phyloP scores from a whole-genome alignment of 2,113 vertebrate species.

The Micromys minutus region DNA sequence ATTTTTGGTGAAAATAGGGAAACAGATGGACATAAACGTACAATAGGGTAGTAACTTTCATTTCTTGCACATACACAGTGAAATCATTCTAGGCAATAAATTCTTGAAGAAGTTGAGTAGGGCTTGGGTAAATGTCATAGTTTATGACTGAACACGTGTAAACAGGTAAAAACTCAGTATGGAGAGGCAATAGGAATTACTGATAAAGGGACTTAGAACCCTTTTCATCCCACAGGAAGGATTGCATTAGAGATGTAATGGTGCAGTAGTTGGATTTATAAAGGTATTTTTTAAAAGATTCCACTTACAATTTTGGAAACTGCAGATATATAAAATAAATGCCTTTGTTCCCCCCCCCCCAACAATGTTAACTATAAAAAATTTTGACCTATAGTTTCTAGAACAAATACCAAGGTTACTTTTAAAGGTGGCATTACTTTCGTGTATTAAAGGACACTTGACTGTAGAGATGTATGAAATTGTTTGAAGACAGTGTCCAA shows the following conservation, averaged over 20 bases:
- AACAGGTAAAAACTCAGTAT: constrained; percentile 69
- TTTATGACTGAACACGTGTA: constrained; percentile 71
- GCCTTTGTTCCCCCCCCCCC: constrained; percentile 4
- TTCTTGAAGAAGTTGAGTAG: constrained; percentile 70
- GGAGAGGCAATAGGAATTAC: constrained; percentile 62
- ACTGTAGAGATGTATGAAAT: constrained; percentile 36
- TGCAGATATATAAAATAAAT: constrained; percentile 54
- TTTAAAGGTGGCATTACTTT: constrained; percentile 3
- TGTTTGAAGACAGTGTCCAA: constrained; percentile 33
- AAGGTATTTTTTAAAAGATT: not conserved
- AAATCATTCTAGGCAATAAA: constrained; percentile 76
- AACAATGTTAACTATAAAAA: constrained; percentile 62
- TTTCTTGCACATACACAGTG: constrained; percentile 74
- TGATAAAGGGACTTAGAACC: constrained; percentile 70
- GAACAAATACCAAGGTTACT: constrained; percentile 54
- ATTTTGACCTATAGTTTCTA: constrained; percentile 28
- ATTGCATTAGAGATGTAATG: constrained; percentile 54
- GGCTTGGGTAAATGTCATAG: constrained; percentile 73
- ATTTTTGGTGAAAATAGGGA: constrained; percentile 73
- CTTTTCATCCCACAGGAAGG: constrained; percentile 51
- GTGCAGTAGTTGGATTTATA: constrained; percentile 44
- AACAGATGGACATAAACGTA: constrained; percentile 75
- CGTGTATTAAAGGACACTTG: constrained; percentile 47
- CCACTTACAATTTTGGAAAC: constrained; percentile 49
- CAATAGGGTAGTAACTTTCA: constrained; percentile 71